phyloP scores from a whole-genome alignment of 2,888 invertebrate genomes.

The Nephrocerus scutellatus region DNA sequence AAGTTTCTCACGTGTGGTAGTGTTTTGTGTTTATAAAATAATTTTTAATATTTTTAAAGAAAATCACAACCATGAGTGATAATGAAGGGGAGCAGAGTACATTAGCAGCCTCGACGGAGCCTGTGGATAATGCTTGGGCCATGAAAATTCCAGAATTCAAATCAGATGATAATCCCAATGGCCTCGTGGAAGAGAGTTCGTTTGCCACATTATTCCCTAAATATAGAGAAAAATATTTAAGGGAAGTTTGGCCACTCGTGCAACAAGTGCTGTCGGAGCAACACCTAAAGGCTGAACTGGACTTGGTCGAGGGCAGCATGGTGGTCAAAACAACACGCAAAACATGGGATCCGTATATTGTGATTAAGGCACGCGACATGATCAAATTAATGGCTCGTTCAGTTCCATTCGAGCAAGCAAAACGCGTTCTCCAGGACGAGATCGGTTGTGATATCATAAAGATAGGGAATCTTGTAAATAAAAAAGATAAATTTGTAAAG shows the following conservation, averaged over 20 bases:
- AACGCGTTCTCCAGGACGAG: conserved; percentile 79
- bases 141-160: conserved; percentile 82
- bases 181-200: conserved; percentile 82
- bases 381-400: conserved; percentile 91
- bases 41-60: too few relatives aligned
- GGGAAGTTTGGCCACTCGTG: conserved; percentile 92
- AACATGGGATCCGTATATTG: conserved; percentile 98
- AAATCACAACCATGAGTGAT: conserved; percentile 39
- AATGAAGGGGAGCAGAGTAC: conserved; percentile 28
- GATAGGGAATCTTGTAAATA: conserved; percentile 82
- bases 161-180: conserved; percentile 78
- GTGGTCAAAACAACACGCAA: conserved; percentile 89
- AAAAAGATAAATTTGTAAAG: conserved; percentile 91
- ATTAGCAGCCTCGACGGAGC: conserved; percentile 46
- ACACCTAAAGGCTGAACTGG: conserved; percentile 77
- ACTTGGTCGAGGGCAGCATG: conserved; percentile 91
- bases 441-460: conserved; percentile 93
- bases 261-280: conserved; percentile 76
- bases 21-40: too few relatives aligned
- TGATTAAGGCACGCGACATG: conserved; percentile 92
- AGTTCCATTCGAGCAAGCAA: conserved; percentile 95
- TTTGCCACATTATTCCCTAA: conserved; percentile 97
- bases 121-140: conserved; percentile 79
- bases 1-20: too few relatives aligned
- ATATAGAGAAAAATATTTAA: conserved; percentile 91